A percentile compares a stretch with the other conserved stretches of the same genome.
phyloP scores from a whole-genome alignment of 2,888 invertebrate species.

The Cataglyphis albicans region DNA sequence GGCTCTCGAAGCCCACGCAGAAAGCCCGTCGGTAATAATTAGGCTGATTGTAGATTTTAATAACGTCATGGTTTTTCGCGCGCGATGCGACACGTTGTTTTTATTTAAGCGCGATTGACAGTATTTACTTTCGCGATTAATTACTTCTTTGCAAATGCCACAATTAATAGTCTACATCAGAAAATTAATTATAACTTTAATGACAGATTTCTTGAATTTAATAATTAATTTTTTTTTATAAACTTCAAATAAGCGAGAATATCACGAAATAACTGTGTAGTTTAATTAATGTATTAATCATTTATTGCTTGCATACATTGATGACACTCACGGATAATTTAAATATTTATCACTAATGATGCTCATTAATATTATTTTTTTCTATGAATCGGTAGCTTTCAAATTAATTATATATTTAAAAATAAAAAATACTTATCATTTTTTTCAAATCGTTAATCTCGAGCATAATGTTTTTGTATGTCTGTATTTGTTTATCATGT shows the following conservation, averaged over 20 bases:
- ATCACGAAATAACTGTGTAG: not conserved
- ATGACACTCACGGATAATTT: not conserved
- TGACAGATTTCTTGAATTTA: not conserved
- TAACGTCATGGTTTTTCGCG: conserved; percentile 51
- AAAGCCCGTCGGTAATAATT: conserved; percentile 79
- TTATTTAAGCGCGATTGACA: conserved; percentile 11
- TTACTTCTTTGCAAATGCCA: conserved; percentile 64
- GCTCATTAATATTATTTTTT: conserved; percentile 12
- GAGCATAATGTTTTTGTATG: not conserved
- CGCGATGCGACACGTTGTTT: conserved; percentile 17
- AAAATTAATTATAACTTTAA: not conserved
- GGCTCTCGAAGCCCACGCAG: conserved; percentile 70
- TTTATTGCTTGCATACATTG: not conserved
- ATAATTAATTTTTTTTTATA: not conserved
- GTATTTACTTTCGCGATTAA: conserved; percentile 51
- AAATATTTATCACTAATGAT: not conserved
- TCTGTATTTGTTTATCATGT: not conserved
- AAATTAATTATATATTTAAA: not conserved
- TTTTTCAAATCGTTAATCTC: not conserved
- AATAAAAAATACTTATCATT: not conserved
- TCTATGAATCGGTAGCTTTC: not conserved
- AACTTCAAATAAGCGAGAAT: not conserved
- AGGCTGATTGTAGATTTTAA: conserved; percentile 59
- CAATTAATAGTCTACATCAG: conserved; percentile 65
- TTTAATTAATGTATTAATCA: conserved; percentile 2